phyloP scores from a whole-genome alignment of 2,888 invertebrate species.

The Nomada flava region DNA sequence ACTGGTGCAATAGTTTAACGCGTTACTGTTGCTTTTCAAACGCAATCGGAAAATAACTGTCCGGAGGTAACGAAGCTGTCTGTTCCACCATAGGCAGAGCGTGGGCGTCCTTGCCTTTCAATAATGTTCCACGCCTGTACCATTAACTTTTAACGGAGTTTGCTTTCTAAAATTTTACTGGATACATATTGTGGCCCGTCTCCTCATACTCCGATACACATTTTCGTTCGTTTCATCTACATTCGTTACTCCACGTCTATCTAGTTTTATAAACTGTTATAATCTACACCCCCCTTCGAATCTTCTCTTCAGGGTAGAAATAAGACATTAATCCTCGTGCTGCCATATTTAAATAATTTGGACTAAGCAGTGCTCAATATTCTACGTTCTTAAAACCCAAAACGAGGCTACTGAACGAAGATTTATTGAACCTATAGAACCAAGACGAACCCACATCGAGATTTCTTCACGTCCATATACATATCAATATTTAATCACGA shows the following conservation, averaged over 20 bases:
- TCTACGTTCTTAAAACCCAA: no score
- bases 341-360: no score
- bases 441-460: slow-evolving; percentile 17
- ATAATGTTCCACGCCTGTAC: slow-evolving; percentile 48
- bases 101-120: slow-evolving; percentile 56
- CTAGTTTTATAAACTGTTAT: background rate
- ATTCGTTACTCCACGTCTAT: background rate
- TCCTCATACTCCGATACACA: background rate
- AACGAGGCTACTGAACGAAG: background rate
- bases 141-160: slow-evolving; percentile 40
- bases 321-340: background rate
- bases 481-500: slow-evolving; percentile 66
- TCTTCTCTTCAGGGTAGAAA: no score
- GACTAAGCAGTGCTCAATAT: no score
- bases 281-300: background rate
- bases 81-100: slow-evolving; percentile 49
- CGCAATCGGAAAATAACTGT: slow-evolving; percentile 54
- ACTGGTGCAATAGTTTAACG: slow-evolving; percentile 24
- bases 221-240: no score
- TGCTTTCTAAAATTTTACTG: slow-evolving; percentile 44
- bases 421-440: slow-evolving; percentile 28
- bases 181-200: background rate
- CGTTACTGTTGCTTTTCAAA: slow-evolving; percentile 38
- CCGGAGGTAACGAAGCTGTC: slow-evolving; percentile 60
- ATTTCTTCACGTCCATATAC: slow-evolving; percentile 35